Evolutionary conservation across 23 tunicate species (phyloP), one percentile per base, ranked within the genome.

Genomic region (Botrylloides violaceus): DNA sequence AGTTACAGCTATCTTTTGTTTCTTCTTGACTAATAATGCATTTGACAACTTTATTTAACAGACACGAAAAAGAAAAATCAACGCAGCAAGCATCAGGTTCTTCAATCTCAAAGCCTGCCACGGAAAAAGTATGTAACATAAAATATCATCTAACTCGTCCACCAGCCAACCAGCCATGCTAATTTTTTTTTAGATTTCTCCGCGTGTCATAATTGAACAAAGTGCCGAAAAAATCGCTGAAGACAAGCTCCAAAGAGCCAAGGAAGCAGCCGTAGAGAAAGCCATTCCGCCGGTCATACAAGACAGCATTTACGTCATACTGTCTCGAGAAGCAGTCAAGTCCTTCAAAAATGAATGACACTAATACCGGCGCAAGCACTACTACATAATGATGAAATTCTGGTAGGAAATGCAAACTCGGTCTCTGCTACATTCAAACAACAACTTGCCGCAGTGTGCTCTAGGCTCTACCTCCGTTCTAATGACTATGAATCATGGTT

Each of bases 41-140:
- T n/a, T n/a, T n/a, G n/a, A n/a, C n/a, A n/a, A n/a, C n/a, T n/a
- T n/a, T n/a, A n/a, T n/a, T 60, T 25, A 18, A 18, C 58, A 68
- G 74, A 68, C 58, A 68, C 37, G 74, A 68, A 2, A 39, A 43
- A 37, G 74, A 21, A 19, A 68, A 68, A 43, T 6, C 6, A 24
- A 19, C 61, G 22, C 27, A 20, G 2, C 57, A 68, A 20, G 36
- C 0, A 4, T 43, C 58, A 31, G 32, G 36, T 63, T 68, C 56
- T 43, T 19, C 74, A 26, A 68, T 68, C 37, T 19, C 74, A 43
- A 68, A 68, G 58, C 37, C 19, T 68, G 37, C 74, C 18, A 68
- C 74, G 18, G 74, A 68, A 23, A 68, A 68, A 56, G 74, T 68
- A 5, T 24, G 56, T 37, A 22, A n/a, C n/a, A n/a, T n/a, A n/a